phyloP scores from a whole-genome alignment of 2,113 vertebrate genomes.

The Xyrauchen texanus region DNA sequence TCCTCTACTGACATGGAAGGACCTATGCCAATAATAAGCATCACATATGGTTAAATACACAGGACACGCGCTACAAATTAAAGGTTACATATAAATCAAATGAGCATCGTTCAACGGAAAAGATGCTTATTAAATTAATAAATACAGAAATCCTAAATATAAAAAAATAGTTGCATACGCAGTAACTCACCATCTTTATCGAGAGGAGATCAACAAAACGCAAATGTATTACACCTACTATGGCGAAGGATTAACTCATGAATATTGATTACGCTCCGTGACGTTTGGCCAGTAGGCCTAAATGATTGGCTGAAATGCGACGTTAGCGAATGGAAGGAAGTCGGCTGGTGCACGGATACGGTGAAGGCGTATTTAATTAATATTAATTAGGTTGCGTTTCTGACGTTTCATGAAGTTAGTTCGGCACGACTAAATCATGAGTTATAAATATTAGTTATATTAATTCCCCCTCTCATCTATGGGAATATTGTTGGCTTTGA shows the following conservation, averaged over 20 bases:
- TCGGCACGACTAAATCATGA: neutral
- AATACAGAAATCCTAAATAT: neutral
- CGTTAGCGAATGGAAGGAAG: no score
- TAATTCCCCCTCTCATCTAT: no score
- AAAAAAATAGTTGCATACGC: neutral
- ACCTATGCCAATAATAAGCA: neutral
- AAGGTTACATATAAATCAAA: neutral
- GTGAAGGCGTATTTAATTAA: neutral
- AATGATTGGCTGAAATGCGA: neutral
- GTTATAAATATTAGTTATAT: no score
- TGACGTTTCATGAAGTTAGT: neutral
- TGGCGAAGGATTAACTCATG: neutral
- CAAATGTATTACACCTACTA: neutral
- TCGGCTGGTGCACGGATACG: no score
- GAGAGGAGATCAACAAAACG: neutral
- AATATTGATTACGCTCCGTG: slow-evolving; percentile 4
- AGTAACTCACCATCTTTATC: slow-evolving; percentile 43
- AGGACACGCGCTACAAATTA: neutral
- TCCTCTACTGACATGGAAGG: no score
- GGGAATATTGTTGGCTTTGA: no score
- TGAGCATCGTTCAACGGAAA: neutral
- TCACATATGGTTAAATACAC: neutral
- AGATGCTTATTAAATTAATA: no score
- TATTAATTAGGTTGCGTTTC: neutral
- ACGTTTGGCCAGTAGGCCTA: neutral